Evolutionary conservation across 2,888 invertebrate species (phyloP), one percentile per base, ranked within the genome.

Genomic region (Pyralis farinalis): DNA sequence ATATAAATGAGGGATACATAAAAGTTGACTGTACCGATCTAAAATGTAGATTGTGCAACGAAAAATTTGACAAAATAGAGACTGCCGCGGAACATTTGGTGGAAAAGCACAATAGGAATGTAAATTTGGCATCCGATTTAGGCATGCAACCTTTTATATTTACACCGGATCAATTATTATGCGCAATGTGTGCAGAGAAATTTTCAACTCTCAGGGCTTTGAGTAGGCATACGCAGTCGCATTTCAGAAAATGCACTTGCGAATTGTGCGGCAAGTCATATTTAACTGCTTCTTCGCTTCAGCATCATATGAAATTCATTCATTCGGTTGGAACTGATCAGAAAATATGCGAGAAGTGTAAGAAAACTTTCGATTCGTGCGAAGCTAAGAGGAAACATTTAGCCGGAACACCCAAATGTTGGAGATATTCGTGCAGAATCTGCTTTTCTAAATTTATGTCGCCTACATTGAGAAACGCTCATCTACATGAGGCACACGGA

Each of bases 181-280:
- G 83, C 34, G 66, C 68, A 0, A 44, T 78, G 1, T 83, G 83
- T 37, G 46, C 54, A 0, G 41, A 51, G 0, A 74, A 73, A 30
- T 51, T 61, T 6, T 63, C 72, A 0, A 69, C 70, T 12, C 44
- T 82, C 1, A 51, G 74, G 0, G 53, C 63, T 21, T 55, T 84
- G 8, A 77, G 76, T 37, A 57, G 73, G 11, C 82, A 83, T 44
- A 69, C 75, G 0, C 68, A 67, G 8, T 59, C 63, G 12, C 83
- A 83, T 45, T 83, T 66, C 41, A 60, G 61, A 5, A 71, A 73
- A 27, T 74, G 63, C 40, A 75, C 73, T 0, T 83, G 83, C 34
- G 76, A 80, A 33, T 62, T 66, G 1, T 83, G 83, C 30, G 81
- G 79, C 0, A 80, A 74, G 37, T 70, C 75, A 1, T 83, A 74